Evolutionary conservation across 2,888 invertebrate species (phyloP), one percentile per base, ranked within the genome.

Genomic region (Zootermopsis nevadensis): DNA sequence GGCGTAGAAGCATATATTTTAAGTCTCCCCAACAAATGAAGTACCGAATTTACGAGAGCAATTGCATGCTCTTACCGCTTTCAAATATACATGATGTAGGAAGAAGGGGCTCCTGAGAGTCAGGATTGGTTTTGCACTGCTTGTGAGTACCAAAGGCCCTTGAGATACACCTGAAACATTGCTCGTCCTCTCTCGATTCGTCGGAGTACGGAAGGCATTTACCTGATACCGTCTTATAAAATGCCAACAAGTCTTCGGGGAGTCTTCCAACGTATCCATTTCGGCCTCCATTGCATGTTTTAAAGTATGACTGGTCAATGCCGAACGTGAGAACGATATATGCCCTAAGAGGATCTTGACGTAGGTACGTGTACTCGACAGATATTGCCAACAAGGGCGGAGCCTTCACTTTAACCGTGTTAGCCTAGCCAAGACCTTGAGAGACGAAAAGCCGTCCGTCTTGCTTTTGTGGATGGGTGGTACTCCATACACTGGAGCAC

Each of bases 181-280:
- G 8, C 27, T 27, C 27, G n/a, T 60, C n/a, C 27, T 10, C 69
- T 33, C 31, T 27, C 27, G 27, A 66, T 27, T 15, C 15, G 19
- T 27, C 27, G 30, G 66, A 2, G 7, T 15, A 66, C 12, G 27
- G 0, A 66, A 30, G 30, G 27, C 6, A 27, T 66, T 66, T 66
- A 12, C 10, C 66, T 66, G 69, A 69, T 69, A 33, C 69, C 69
- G 33, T 69, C 69, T 69, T 33, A 33, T 69, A 69, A 69, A 22
- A 69, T 69, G 33, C 24, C 69, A 69, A 69, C 69, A 33, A 33
- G 69, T 69, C 69, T 69, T 69, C 33, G 15, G 69, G 69, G 69
- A 69, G 31, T 69, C 69, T 69, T 33, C 31, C 6, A 69, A 69
- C 15, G 19, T 69, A 69, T 69, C 33, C 69, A 69, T 69, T 27